phyloP scores from a whole-genome alignment of 2,113 vertebrate species.

The Leptosomus discolor region DNA sequence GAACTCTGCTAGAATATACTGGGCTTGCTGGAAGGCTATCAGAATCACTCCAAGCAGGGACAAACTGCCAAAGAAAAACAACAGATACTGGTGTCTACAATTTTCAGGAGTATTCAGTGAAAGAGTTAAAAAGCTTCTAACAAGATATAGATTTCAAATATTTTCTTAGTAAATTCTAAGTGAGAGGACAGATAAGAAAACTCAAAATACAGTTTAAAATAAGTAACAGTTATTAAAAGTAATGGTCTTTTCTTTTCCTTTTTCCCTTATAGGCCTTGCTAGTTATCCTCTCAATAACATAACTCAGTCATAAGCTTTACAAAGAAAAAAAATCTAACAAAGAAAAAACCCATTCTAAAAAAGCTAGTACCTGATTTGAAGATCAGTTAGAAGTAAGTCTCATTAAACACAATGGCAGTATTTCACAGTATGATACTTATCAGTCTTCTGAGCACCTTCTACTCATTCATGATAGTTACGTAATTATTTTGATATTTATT shows the following conservation, averaged over 20 bases:
- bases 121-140: neutral
- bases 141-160: neutral
- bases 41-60: slow-evolving; percentile 92
- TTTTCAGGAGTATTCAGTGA: neutral
- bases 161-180: neutral
- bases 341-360: neutral
- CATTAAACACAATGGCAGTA: neutral
- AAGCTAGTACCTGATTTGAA: neutral
- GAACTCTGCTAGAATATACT: slow-evolving; percentile 92
- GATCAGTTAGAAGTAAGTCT: neutral
- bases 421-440: neutral
- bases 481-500: neutral
- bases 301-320: neutral
- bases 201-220: neutral
- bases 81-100: neutral
- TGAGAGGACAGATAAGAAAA: neutral
- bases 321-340: neutral
- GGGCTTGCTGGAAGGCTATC: slow-evolving; percentile 95
- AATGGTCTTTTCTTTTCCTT: neutral
- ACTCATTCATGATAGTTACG: neutral
- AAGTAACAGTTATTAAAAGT: neutral
- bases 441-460: neutral
- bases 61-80: slow-evolving; percentile 77
- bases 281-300: neutral
- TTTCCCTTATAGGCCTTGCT: neutral